phyloP scores from a whole-genome alignment of 2,113 vertebrate species.

The Grammomys dolichurus region DNA sequence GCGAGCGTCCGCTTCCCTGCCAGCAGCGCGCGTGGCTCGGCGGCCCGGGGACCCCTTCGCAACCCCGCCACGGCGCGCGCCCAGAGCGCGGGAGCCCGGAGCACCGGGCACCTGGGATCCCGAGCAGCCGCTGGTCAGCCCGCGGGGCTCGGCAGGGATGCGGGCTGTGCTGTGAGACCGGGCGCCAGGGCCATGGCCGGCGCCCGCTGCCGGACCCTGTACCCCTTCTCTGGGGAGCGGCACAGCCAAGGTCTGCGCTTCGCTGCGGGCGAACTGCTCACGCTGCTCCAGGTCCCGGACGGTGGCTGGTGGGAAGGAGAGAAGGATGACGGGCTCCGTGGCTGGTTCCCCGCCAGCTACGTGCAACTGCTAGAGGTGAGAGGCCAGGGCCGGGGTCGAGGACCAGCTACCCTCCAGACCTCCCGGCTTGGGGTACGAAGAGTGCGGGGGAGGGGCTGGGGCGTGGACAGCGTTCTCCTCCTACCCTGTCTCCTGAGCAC shows the following conservation, averaged over 20 bases:
- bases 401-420: not conserved
- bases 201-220: constrained; percentile 92
- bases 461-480: not conserved
- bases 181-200: constrained; percentile 77
- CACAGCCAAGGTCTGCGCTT: constrained; percentile 95
- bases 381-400: not conserved
- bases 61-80: constrained; percentile 76
- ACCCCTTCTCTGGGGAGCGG: constrained; percentile 95
- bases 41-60: constrained; percentile 48
- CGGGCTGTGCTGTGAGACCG: constrained; percentile 72
- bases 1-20: constrained; percentile 17
- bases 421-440: not conserved
- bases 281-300: constrained; percentile 92
- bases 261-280: constrained; percentile 93
- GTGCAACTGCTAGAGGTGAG: constrained; percentile 96
- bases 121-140: constrained; percentile 64
- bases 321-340: constrained; percentile 93
- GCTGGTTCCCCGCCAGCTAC: constrained; percentile 98
- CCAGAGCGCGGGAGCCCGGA: constrained; percentile 72
- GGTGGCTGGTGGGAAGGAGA: constrained; percentile 99
- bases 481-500: constrained; percentile 24
- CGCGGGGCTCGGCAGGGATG: constrained; percentile 68
- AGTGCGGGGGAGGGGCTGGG: not conserved
- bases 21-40: constrained; percentile 13
- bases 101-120: constrained; percentile 76